Evolutionary conservation across 2,888 invertebrate species (phyloP).

Genomic region (Zhuqinia jingwanae): DNA sequence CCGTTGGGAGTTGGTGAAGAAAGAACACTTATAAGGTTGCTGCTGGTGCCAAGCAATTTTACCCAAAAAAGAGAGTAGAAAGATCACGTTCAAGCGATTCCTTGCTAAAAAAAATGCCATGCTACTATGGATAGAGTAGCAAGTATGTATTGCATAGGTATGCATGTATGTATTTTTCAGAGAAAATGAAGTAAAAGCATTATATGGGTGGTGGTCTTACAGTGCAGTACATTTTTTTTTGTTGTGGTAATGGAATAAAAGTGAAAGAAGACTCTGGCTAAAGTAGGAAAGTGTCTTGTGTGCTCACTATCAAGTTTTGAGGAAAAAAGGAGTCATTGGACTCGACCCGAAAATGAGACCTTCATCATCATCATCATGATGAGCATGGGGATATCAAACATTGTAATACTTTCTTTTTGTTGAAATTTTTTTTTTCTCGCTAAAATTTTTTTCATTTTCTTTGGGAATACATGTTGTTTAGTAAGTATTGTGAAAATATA

Average conservation of each 20-base stretch:
- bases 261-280: constrained; percentile 3
- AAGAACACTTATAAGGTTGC: constrained; percentile 23
- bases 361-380: constrained; percentile 13
- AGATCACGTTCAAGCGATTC: constrained; percentile 21
- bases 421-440: no score
- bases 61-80: background rate
- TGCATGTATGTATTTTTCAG: background rate
- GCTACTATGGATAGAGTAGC: background rate
- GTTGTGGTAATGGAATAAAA: constrained; percentile 25
- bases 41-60: constrained; percentile 32
- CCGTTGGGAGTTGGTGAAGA: constrained; percentile 5
- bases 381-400: no score
- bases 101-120: background rate
- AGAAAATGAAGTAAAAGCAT: background rate
- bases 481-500: background rate
- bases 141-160: background rate
- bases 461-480: background rate
- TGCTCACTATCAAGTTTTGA: background rate
- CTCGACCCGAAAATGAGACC: constrained; percentile 47
- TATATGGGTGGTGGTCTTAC: background rate
- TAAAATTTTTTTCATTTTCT: no score
- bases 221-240: constrained; percentile 7
- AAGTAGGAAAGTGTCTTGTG: no score
- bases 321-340: constrained; percentile 32
- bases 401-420: background rate